A percentile compares a stretch with the other conserved stretches of the same genome.
Conservation (phyloP, 1,140 invertebrate genomes). For the Sarcophaga bullata region DNA sequence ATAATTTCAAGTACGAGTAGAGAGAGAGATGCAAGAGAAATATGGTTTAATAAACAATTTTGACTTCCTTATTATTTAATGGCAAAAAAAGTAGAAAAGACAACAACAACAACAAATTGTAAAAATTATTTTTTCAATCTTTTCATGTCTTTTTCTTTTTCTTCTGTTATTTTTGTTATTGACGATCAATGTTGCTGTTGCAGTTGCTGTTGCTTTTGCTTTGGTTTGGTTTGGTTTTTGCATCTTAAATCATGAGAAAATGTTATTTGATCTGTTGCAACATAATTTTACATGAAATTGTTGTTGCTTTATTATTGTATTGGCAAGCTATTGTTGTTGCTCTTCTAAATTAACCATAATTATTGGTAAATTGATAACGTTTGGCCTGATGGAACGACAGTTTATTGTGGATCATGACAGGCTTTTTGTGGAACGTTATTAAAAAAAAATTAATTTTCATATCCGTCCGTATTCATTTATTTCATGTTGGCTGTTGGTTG, state of each 20-base stretch:
- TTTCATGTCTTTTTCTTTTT: too few species aligned
- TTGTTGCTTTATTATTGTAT: too few species aligned
- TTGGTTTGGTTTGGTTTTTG: neutral
- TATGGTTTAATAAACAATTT: conserved; percentile 25
- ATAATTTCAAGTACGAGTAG: too few species aligned
- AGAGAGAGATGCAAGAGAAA: neutral
- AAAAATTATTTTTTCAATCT: too few species aligned
- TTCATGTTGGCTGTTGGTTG: neutral
- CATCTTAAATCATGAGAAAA: conserved; percentile 22
- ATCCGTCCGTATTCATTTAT: conserved; percentile 30
- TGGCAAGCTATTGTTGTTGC: too few species aligned
- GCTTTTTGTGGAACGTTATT: neutral
- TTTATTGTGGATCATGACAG: neutral
- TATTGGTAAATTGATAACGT: conserved; percentile 20
- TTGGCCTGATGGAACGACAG: neutral
- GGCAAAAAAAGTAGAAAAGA: neutral
- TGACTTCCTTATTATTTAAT: conserved; percentile 25
- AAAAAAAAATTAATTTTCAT: conserved; percentile 39
- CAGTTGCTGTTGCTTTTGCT: too few species aligned
- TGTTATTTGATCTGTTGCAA: neutral
- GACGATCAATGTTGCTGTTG: too few species aligned
- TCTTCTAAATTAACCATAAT: conserved; percentile 10
- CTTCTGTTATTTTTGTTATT: too few species aligned
- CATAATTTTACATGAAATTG: too few species aligned
- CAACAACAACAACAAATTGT: neutral